Evolutionary conservation across 2,888 invertebrate species (phyloP), one percentile per base, ranked within the genome.

Genomic region (Oasisia sp.): DNA sequence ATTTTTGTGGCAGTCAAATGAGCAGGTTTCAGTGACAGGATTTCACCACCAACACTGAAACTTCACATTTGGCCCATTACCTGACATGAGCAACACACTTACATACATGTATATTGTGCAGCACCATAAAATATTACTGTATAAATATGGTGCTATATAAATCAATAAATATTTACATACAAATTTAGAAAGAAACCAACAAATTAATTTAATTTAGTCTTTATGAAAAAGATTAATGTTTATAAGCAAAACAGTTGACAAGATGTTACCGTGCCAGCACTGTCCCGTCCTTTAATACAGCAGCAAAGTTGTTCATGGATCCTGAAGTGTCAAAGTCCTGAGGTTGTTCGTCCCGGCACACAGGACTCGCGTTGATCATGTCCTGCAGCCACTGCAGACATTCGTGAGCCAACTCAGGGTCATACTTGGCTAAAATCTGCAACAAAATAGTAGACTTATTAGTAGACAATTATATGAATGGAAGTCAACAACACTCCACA

Each of bases 371-470:
- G 89, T 93, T 93, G 45, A 94, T 92, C 8, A 92, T 32, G 90
- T 93, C 92, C 45, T 90, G 56, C 56, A 92, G 90, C 94, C 94
- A 94, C 50, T 91, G 89, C 92, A 94, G 56, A 89, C 94, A 94
- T 92, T 93, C 91, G n/a, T 45, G 27, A 27, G 94, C 94, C 89
- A 93, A 32, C 44, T 93, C 93, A 32, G 92, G 91, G 45, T 93
- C 92, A 50, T 92, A 93, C 38, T 93, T 93, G 32, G 92, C 91
- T 32, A 89, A 90, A 45, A 93, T 45, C 93, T 93, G 92, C 38
- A 74, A 91, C n/a, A 32, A 14, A 50, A 74, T 27, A 74, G 74
- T 74, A 27, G 74, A 74, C 27, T 74, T 74, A 74, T 27, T 74
- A 74, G 4, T n/a, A n/a, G n/a, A n/a, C n/a, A 38, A 38, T 38